These are phyloP conservation scores for Rotaria macrura DNA, from an alignment of 2,888 invertebrate genomes.

Conservation along the genomic window DNA sequence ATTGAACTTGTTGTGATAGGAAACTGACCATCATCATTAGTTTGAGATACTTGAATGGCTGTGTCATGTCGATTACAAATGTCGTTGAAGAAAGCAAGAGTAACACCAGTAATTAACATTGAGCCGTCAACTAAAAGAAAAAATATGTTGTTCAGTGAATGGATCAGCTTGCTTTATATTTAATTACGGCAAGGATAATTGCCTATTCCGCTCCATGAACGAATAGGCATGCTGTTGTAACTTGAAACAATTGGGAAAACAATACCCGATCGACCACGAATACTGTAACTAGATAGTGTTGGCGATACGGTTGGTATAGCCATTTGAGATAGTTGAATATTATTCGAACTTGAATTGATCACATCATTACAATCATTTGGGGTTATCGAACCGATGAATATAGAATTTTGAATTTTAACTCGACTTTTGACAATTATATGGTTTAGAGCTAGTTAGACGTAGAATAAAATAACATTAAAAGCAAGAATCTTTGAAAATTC, in stretches of 20 bases:
- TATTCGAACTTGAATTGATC: not conserved
- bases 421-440: constrained; percentile 38
- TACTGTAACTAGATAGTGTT: not conserved
- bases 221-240: constrained; percentile 40
- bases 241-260: constrained; percentile 31
- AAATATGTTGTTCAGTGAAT: too few species aligned
- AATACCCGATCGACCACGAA: constrained; percentile 24
- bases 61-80: constrained; percentile 34
- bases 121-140: constrained; percentile 38
- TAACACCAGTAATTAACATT: constrained; percentile 34
- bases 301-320: not conserved
- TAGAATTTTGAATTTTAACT: constrained; percentile 37
- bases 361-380: constrained; percentile 37
- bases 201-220: constrained; percentile 37
- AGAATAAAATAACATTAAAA: too few species aligned
- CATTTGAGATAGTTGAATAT: not conserved
- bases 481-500: not conserved
- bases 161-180: constrained; percentile 37
- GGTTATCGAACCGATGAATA: constrained; percentile 40
- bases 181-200: constrained; percentile 34
- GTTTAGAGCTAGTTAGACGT: constrained; percentile 20
- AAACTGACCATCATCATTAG: constrained; percentile 41
- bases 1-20: constrained; percentile 37
- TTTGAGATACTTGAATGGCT: constrained; percentile 37
- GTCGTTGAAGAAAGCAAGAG: constrained; percentile 9